Evolutionary conservation across 53 echinoderm and acorn worm genomes (phyloP), one percentile per base, ranked within the genome.

Genomic region (Apostichopus leukothele): DNA sequence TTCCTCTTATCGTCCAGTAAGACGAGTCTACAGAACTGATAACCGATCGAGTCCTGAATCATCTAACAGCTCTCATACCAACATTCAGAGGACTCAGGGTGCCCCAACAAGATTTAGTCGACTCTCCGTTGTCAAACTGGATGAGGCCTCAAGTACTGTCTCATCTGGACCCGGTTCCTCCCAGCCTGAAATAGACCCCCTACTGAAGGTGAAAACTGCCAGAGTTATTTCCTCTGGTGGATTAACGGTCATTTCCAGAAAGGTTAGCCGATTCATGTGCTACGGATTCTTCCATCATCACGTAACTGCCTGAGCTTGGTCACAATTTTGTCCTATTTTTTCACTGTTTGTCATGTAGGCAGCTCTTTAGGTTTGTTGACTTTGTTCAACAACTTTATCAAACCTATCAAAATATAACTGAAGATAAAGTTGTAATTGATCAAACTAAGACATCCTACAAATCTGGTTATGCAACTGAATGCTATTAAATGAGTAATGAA

Each of bases 211-310:
- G 74, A 67, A 83, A 54, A 92, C 92, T 39, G 83, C 89, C 51
- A 90, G 86, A n/a, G 94, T 94, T 9, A 91, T 91, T 27, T 90
- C 92, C 79, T 92, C 94, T 54, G 94, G 94, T 5, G 94, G 94
- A 9, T 63, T 94, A 25, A 77, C 92, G 75, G 88, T 84, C 52
- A 53, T 91, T 20, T 74, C 83, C 16, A 73, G 88, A 53, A 91
- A 91, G 91, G 91, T 88, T 63, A 53, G 76, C 9, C 53, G 16
- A 63, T 20, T 84, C 11, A 7, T 7, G 16, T 63, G 7, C 14
- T 63, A 63, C 39, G 39, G 39, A 39, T 3, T 39, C 3, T 39
- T 39, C 39, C 39, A 39, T 39, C 3, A 0, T 39, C 2, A 39
- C 2, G 39, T 71, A 18, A 1, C 7, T 16, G 71, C 1, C 39